Evolutionary conservation across 2,888 invertebrate species (phyloP), one percentile per base, ranked within the genome.

Genomic region (Epsilonema sp.): DNA sequence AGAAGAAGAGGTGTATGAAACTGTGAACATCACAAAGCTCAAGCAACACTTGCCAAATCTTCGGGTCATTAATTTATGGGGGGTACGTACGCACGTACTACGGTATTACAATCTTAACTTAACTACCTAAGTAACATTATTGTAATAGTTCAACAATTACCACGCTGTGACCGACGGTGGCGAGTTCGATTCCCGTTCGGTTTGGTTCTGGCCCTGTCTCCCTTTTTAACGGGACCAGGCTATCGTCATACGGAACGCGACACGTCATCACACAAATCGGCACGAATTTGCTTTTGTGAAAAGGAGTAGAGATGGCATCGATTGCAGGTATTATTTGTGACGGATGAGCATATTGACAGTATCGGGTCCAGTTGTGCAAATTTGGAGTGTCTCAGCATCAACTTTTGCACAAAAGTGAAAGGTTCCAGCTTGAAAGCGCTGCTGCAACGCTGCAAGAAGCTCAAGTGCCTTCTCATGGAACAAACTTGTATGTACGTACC

Each of bases 1-100:
- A 60, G 94, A 97, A 62, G 97, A 99, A 64, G 97, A 99, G 71
- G 90, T 94, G 57, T 92, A 92, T 68, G 92, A 92, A 68, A 90
- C 90, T 3, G 89, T 99, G 58, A 99, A 99, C 72, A 89, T 99
- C 24, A 90, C 92, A 67, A 97, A 92, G 65, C 73, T 99, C 47
- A 97, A 97, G 69, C 84, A 89, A 1, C 92, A 92, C 3, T 90
- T 92, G 0, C 97, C 97, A 0, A 99, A 97, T 70, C 73, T 97
- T 51, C 75, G 89, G 52, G 87, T 94, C 8, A 92, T 99, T 60
- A 99, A 97, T 68, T 71, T 99, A 43, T 99, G 92, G 66, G 97
- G 97, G 0, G 94, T 97, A 55, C 89, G 89, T 68, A 92, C 5
- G n/a, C n/a, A n/a, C n/a, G n/a, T n/a, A n/a, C n/a, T n/a, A n/a